Conservation (phyloP, 2,797 vertebrate genomes). For the Lophius americanus region DNA sequence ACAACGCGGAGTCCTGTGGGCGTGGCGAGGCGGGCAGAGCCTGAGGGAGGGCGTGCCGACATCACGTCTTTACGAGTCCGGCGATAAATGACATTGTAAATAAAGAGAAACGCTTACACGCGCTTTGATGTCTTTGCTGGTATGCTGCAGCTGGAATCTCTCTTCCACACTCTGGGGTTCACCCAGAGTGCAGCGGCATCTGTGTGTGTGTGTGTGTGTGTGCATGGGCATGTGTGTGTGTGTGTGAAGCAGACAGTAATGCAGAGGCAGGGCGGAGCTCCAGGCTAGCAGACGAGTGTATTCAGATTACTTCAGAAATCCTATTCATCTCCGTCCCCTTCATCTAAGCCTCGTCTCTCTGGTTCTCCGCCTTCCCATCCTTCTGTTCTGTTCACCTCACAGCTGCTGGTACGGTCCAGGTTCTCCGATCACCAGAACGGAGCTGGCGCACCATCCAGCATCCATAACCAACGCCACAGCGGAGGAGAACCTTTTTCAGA, state of each 20-base stretch:
- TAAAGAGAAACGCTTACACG: not conserved
- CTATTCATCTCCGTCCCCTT: too few species aligned
- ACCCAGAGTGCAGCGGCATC: conserved; percentile 13
- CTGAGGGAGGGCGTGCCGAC: not conserved
- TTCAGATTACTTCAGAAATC: too few species aligned
- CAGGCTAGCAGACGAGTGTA: conserved; percentile 6
- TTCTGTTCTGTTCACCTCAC: not conserved
- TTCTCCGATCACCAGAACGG: conserved; percentile 6
- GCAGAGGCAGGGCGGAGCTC: not conserved
- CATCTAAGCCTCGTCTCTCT: too few species aligned
- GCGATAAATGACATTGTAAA: not conserved
- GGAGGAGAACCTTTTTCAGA: conserved; percentile 18
- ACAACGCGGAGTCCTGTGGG: not conserved
- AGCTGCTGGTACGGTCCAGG: not conserved
- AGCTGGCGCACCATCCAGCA: conserved; percentile 23
- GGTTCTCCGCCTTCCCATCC: not conserved
- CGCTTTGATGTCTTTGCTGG: conserved; percentile 33
- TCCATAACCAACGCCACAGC: conserved; percentile 27
- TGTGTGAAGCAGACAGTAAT: too few species aligned
- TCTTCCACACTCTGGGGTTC: conserved; percentile 20
- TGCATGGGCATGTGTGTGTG: not conserved
- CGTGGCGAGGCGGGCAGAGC: not conserved
- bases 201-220: not conserved
- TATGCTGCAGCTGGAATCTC: conserved; percentile 27
- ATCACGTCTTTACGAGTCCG: not conserved